Base-by-base conservation (phyloP, 2,797 vertebrate species). In the Tokudaia muenninki region DNA sequence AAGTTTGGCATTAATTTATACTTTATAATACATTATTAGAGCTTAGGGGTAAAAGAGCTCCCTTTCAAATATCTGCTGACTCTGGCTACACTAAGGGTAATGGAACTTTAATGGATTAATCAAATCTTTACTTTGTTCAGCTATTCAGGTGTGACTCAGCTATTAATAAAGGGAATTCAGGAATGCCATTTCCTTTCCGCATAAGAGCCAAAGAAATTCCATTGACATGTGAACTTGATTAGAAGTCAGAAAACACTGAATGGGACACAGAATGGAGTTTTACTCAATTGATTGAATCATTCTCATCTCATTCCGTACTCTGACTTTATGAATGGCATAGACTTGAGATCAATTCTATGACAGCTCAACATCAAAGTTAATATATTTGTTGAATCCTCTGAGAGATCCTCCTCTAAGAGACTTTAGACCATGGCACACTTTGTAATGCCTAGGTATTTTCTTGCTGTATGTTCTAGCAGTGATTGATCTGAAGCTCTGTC, bases 161-260 rank as follows among this genome's bases (percentile, higher is more conserved):
- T 94, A 92, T 84, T 95, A 95, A 70, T 63, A 89, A 89, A 52
- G 57, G n/a, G 24, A 83, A 92, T 92, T 97, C 90, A 80, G 63
- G 70, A 90, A 87, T 37, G 22, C 63, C 87, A 74, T 95, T 97
- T 97, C 44, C 83, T 96, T 89, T 92, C 26, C 84, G 70, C 21
- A 0, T 55, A 84, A 72, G 70, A 90, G 87, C 44, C 81, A 79
- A 90, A 95, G 57, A 34, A 94, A 81, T 92, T 89, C 34, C 9
- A 1, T 3, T 87, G 90, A n/a, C 87, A 78, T 90, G 87, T 81
- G 79, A 91, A 22, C 24, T 92, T 84, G 22, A 91, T 31, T 72
- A 24, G 77, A 74, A 34, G 37, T 72, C 7, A 72, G 3, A 74
- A 95, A 87, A 78, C 34, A 52, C 65, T 96, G 55, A 84, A 57